Conservation (phyloP, 2,113 vertebrate genomes). For the Saguinus imperator region DNA sequence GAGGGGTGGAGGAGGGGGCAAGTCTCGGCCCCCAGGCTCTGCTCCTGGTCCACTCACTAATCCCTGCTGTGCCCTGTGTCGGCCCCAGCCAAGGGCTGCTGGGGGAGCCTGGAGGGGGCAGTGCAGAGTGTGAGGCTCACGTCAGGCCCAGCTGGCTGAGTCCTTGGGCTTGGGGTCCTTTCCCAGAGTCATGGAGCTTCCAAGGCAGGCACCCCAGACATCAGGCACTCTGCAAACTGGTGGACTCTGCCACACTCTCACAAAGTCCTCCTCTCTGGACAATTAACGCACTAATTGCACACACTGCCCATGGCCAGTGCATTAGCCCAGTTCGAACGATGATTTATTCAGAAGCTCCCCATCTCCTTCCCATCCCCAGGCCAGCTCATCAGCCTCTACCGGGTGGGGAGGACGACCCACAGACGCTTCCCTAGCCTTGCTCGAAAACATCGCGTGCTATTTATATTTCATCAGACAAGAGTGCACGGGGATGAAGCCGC, state of each 20-base stretch:
- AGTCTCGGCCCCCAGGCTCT: not conserved
- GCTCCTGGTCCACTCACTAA: not conserved
- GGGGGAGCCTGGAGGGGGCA: not conserved
- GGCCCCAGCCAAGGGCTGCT: not conserved
- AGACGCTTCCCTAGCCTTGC: not conserved
- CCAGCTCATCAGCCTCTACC: conserved; percentile 18
- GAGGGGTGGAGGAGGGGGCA: fast-evolving
- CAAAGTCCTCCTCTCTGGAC: conserved; percentile 38
- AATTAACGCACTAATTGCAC: conserved; percentile 26
- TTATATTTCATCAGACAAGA: conserved; percentile 62
- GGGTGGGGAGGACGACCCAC: not conserved
- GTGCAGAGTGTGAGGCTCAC: not conserved
- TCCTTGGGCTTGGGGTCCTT: not conserved
- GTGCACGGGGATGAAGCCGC: not conserved
- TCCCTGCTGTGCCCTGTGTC: too few species aligned
- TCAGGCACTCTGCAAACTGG: not conserved
- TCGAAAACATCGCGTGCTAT: conserved; percentile 38
- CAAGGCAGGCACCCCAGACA: not conserved
- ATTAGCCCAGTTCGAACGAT: conserved; percentile 38
- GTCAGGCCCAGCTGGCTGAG: not conserved
- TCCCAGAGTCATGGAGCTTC: not conserved
- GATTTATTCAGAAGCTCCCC: conserved; percentile 63
- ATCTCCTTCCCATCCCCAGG: not conserved
- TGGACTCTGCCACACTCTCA: not conserved
- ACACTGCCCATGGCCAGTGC: not conserved